Evolutionary conservation across 2,113 vertebrate species (phyloP).

Genomic region (Apteryx owenii): DNA sequence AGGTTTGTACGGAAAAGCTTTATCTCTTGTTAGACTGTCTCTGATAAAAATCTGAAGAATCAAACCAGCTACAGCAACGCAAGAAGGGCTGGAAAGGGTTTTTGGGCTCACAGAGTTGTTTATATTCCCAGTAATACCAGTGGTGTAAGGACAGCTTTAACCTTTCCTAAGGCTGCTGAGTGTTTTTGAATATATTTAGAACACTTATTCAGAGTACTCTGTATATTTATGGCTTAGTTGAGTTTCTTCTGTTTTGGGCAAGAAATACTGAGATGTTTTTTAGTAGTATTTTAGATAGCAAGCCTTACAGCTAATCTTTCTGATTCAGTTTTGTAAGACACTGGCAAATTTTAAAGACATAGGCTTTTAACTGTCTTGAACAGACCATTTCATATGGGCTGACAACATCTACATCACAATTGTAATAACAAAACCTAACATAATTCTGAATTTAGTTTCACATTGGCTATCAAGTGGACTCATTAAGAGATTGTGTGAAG

Average conservation of each 20-base stretch:
- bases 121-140: rapidly evolving
- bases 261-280: neutral
- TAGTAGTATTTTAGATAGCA: neutral
- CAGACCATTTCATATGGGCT: neutral
- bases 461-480: neutral
- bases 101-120: neutral
- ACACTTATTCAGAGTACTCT: neutral
- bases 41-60: neutral
- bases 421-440: slow-evolving; percentile 30
- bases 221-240: neutral
- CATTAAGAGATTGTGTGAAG: neutral
- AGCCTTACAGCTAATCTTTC: neutral
- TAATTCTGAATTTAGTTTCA: slow-evolving; percentile 15
- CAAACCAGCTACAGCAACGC: rapidly evolving
- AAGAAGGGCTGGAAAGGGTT: neutral
- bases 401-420: neutral
- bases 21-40: neutral
- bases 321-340: neutral
- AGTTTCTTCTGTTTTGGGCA: neutral
- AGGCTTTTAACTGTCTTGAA: neutral
- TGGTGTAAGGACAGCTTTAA: neutral
- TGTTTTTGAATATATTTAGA: neutral
- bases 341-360: neutral
- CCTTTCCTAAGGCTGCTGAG: neutral
- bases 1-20: neutral